Evolutionary conservation across 2,113 vertebrate genomes (phyloP), one percentile per base, ranked within the genome.

Genomic region (Tetraodon nigroviridis): DNA sequence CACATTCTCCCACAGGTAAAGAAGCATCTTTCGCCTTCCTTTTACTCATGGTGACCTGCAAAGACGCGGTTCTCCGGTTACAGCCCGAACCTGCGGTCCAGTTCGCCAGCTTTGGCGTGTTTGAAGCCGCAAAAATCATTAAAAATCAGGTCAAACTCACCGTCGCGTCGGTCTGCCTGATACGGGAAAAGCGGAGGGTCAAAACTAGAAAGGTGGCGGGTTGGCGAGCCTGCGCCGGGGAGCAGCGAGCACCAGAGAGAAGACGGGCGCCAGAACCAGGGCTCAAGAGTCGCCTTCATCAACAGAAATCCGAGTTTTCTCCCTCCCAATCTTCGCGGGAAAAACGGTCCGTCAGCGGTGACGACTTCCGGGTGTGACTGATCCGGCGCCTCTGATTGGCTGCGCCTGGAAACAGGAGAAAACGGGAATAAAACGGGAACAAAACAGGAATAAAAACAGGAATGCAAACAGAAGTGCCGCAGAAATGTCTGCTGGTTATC

Each of bases 11-110:
- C 0, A 73, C 64, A 11, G 88, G 47, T 48, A 76, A 64, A n/a
- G 11, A 83, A 53, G 14, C 83, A 11, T 87, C 89, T 58, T 87
- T 92, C 1, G 24, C 44, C 71, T 92, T 99, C 45, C 93, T 91
- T 73, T 91, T 94, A 54, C 67, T 78, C 86, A 84, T 86, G 55
- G 12, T 67, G 48, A 5, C 7, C 48, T 48, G 13, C 42, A 69
- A 44, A 68, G 29, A 59, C 5, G 7, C 42, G 6, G 7, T 47
- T 16, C 3, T 32, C n/a, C 2, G 14, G 14, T 57, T n/a, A 40
- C 21, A 24, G 12, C 11, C 12, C 32, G 10, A 1, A 11, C 12
- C 32, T 37, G 32, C 2, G 32, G 10, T 37, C 32, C 12, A 10
- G 32, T 12, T 37, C 32, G 2, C 32, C 32, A 12, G 2, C 32